These are phyloP conservation scores for Pilophorus perplexus DNA, from an alignment of 2,888 invertebrate genomes.

Conservation along the genomic window DNA sequence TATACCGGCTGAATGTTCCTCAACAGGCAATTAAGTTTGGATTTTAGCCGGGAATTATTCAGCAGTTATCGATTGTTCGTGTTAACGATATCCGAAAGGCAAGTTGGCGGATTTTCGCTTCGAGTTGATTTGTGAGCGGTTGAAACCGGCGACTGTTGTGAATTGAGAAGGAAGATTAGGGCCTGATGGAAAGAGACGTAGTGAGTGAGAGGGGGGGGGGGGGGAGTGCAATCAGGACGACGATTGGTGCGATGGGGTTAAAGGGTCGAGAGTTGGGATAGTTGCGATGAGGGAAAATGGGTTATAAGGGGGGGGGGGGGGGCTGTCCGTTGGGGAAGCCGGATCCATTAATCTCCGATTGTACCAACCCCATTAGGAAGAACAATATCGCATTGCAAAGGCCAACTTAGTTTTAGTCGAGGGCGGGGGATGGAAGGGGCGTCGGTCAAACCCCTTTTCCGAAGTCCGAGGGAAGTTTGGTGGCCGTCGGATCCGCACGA, in stretches of 20 bases:
- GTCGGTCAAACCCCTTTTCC: neutral
- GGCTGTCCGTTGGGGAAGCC: slow-evolving; percentile 17
- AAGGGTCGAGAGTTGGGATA: neutral
- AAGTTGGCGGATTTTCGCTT: neutral
- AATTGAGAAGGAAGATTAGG: neutral
- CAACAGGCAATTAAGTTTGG: no score
- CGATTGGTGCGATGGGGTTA: neutral
- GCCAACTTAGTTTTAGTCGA: slow-evolving; percentile 9
- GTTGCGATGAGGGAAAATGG: neutral
- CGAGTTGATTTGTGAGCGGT: slow-evolving; percentile 9
- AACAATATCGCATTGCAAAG: slow-evolving; percentile 31
- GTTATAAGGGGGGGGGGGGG: neutral
- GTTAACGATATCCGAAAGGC: neutral
- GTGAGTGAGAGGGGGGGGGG: no score
- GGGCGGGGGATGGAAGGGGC: no score
- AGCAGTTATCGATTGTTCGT: neutral
- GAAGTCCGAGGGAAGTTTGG: neutral
- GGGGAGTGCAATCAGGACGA: slow-evolving; percentile 8
- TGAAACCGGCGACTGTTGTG: slow-evolving; percentile 1
- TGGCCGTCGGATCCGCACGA: no score
- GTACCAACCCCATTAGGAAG: slow-evolving; percentile 33
- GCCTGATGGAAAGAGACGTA: neutral
- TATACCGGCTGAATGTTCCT: no score
- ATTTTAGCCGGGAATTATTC: no score
- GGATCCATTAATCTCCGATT: slow-evolving; percentile 30